phyloP scores from a whole-genome alignment of 2,797 vertebrate genomes.

The Semaprochilodus insignis region DNA sequence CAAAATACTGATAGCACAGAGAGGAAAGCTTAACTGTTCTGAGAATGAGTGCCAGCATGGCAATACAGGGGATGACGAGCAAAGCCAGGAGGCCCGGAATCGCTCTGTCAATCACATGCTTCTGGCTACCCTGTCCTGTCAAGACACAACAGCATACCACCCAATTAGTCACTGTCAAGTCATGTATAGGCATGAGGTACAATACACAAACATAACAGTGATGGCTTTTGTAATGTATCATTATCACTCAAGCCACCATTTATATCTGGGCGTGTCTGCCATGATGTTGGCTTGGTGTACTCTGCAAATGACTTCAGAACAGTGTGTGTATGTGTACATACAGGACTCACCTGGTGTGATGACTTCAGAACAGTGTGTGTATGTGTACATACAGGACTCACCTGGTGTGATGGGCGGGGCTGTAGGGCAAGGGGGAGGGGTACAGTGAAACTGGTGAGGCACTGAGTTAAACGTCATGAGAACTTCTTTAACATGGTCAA shows the following conservation, averaged over 20 bases:
- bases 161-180: slow-evolving; percentile 11
- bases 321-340: slow-evolving; percentile 7
- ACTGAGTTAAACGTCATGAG: slow-evolving; percentile 68
- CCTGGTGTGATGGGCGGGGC: slow-evolving; percentile 68
- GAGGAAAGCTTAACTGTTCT: slow-evolving; percentile 39
- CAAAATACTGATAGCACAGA: not conserved
- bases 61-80: slow-evolving; percentile 52
- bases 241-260: not conserved
- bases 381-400: slow-evolving; percentile 48
- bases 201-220: not conserved
- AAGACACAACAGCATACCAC: slow-evolving; percentile 33
- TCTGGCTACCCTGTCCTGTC: slow-evolving; percentile 45
- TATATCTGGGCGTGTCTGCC: slow-evolving; percentile 14
- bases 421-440: slow-evolving; percentile 74
- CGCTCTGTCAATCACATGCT: slow-evolving; percentile 28
- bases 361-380: not conserved
- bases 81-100: slow-evolving; percentile 46
- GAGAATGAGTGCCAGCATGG: slow-evolving; percentile 36
- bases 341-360: slow-evolving; percentile 69
- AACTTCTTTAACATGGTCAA: slow-evolving; percentile 78
- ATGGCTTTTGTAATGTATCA: not conserved
- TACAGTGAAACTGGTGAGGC: slow-evolving; percentile 71
- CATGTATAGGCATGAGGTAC: not conserved
- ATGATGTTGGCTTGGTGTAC: not conserved
- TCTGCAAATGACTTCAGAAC: not conserved